Percentiles rank a stretch among this genome's conserved stretches.
These are phyloP conservation scores for Caenorhabditis briggsae DNA, from an alignment of 1,140 invertebrate genomes.

Conservation along the genomic window DNA sequence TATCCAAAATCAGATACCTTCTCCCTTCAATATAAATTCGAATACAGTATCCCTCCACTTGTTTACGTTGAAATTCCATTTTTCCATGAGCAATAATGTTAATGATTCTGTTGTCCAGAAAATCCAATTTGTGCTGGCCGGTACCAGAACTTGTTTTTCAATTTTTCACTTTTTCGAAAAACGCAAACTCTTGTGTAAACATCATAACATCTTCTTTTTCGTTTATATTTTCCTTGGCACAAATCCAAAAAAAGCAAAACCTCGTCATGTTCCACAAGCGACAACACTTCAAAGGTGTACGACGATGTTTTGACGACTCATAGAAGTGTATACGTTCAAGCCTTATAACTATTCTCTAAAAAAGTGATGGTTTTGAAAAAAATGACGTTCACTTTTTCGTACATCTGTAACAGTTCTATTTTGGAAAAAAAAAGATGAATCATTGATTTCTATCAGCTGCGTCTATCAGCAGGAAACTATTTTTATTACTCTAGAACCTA, in stretches of 20 bases:
- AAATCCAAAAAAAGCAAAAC: slow-evolving; percentile 15
- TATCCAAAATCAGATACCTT: too few relatives aligned
- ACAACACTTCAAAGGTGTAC: slow-evolving; percentile 49
- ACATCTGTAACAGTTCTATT: slow-evolving; percentile 9
- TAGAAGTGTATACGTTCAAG: slow-evolving; percentile 13
- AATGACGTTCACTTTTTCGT: not conserved
- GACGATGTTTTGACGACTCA: slow-evolving; percentile 37
- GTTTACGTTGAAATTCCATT: too few relatives aligned
- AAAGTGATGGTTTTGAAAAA: not conserved
- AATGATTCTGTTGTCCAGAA: too few relatives aligned
- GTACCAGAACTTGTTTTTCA: too few relatives aligned
- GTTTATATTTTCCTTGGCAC: not conserved
- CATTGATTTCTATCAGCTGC: not conserved
- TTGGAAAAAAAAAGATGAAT: not conserved
- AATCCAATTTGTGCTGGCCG: too few relatives aligned
- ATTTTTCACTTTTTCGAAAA: not conserved
- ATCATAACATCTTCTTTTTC: not conserved
- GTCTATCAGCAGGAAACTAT: not conserved
- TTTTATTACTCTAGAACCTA: not conserved
- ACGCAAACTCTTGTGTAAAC: not conserved
- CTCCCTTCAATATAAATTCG: too few relatives aligned
- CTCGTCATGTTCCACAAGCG: slow-evolving; percentile 18
- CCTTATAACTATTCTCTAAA: not conserved
- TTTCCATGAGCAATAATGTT: too few relatives aligned
- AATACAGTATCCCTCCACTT: too few relatives aligned